These are phyloP conservation scores for Aythya baeri DNA, from an alignment of 2,113 vertebrate species.

Conservation along the genomic window DNA sequence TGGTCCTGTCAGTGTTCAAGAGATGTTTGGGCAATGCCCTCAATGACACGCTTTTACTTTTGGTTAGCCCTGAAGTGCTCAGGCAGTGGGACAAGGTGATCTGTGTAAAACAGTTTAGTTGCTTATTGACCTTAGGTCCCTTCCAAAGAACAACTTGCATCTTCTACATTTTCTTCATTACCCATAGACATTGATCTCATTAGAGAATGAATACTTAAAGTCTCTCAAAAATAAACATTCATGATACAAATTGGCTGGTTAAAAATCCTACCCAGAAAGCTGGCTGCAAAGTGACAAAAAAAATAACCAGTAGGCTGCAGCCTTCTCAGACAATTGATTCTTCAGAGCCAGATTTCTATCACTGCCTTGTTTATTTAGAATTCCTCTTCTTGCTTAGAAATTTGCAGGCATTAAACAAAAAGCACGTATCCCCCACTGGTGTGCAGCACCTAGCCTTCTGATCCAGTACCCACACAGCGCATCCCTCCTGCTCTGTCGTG, in stretches of 20 bases:
- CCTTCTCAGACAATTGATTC: neutral
- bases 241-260: neutral
- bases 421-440: neutral
- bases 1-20: too few species aligned
- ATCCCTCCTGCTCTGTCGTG: neutral
- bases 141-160: neutral
- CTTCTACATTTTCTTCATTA: neutral
- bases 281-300: neutral
- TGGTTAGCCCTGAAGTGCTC: too few species aligned
- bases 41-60: too few species aligned
- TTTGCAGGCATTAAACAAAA: neutral
- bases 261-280: neutral
- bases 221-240: neutral
- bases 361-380: neutral
- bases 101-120: too few species aligned
- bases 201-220: neutral
- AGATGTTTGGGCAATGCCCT: too few species aligned
- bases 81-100: too few species aligned
- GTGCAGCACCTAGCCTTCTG: neutral
- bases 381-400: neutral
- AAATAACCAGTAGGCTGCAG: neutral
- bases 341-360: neutral
- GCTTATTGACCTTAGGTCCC: too few species aligned
- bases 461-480: neutral
- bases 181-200: neutral